Base-by-base conservation (phyloP, 2,113 vertebrate genomes). In the Theristicus caerulescens region DNA sequence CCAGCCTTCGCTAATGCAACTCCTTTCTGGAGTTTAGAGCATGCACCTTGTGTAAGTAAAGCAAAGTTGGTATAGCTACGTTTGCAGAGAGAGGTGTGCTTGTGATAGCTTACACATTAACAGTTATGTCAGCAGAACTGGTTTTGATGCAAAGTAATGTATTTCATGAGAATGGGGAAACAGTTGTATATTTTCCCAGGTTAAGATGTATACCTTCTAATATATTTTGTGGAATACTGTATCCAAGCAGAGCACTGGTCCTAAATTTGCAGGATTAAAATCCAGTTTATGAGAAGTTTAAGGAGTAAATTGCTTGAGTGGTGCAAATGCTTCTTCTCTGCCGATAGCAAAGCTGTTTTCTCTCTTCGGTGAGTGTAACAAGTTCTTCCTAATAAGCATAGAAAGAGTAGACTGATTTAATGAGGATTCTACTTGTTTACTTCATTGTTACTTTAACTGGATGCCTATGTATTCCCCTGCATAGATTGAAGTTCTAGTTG, bases 11-110 rank as follows among this genome's bases (percentile, higher is more conserved):
- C 34, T 55, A 22, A 24, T 25, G 49, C 54, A 31, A 4, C 16
- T 61, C 8, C 46, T 31, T 17, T 44, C 16, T 11, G n/a, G 72
- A 64, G n/a, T 47, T 77, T 2, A 51, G 72, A 64, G 55, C 36
- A 4, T 3, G 7, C 10, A 17, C 42, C 16, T 66, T 27, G 36
- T 26, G 13, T 31, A 51, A 42, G 49, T 36, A 25, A 46, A 78
- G 55, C 5, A 1, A 16, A 34, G 24, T 2, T 61, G 27, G 25
- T n/a, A 4, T 10, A 44, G 65, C 61, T 38, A 0, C 0, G 2
- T 73, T 49, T 87, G 71, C 49, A 66, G 40, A 42, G n/a, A 16
- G 71, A 20, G 61, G 19, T 73, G 46, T 51, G 31, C 80, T 58
- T 1, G 2, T 19, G 55, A 12, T 31, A 47, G 58, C 44, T 77